Percentiles rank a stretch among this genome's conserved stretches.
Conservation (phyloP, 1,140 invertebrate species). For the Ips typographus region DNA sequence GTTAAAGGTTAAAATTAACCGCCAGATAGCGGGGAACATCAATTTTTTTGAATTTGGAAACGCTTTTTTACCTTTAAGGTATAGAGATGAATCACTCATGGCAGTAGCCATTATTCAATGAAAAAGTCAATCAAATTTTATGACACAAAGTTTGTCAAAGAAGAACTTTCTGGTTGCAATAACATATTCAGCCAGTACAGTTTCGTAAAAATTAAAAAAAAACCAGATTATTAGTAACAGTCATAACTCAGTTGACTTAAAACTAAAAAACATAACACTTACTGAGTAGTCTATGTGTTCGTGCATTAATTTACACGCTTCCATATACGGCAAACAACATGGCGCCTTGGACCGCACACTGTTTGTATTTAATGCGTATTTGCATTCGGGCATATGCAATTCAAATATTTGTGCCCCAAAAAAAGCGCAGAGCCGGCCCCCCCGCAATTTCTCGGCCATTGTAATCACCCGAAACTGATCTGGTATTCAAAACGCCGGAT, state of each 20-base stretch:
- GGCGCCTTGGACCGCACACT: slow-evolving; percentile 41
- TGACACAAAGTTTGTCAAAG: too few species aligned
- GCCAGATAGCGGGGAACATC: background rate
- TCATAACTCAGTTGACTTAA: too few species aligned
- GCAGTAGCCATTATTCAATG: too few species aligned
- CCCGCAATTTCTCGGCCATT: slow-evolving; percentile 20
- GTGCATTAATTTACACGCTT: slow-evolving; percentile 45
- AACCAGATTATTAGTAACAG: too few species aligned
- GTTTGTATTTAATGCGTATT: slow-evolving; percentile 33
- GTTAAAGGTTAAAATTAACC: slow-evolving; percentile 9
- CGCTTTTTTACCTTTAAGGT: too few species aligned
- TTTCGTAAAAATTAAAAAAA: too few species aligned
- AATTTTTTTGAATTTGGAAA: background rate
- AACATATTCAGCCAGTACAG: too few species aligned
- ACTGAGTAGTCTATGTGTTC: slow-evolving; percentile 31
- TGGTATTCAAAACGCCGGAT: slow-evolving; percentile 31
- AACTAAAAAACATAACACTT: background rate
- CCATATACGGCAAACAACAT: slow-evolving; percentile 44
- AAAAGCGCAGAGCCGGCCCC: slow-evolving; percentile 9
- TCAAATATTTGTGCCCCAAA: slow-evolving; percentile 35
- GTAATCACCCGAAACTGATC: slow-evolving; percentile 25
- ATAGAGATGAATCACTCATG: too few species aligned
- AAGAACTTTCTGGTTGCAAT: too few species aligned
- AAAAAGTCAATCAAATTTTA: too few species aligned
- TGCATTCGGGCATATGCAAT: slow-evolving; percentile 42